Percentiles rank a stretch among this genome's conserved stretches.
These are phyloP conservation scores for Xerus rutilus DNA, from an alignment of 2,797 vertebrate species.

Conservation along the genomic window DNA sequence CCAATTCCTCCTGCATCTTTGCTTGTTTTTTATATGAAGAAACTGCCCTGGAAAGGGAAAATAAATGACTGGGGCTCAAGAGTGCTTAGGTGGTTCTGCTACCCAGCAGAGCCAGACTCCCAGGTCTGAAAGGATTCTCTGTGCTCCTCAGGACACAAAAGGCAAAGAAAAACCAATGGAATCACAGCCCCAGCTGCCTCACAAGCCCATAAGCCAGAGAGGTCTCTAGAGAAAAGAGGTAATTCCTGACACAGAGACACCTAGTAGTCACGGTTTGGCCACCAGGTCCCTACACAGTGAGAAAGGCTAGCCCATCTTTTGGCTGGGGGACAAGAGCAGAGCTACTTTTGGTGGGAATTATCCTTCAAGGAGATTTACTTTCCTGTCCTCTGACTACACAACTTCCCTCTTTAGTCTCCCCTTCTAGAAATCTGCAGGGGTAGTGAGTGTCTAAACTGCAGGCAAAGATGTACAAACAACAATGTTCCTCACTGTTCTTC, in stretches of 20 bases:
- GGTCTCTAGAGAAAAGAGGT: slow-evolving; percentile 40
- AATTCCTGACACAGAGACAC: background rate
- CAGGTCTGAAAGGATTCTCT: background rate
- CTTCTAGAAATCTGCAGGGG: background rate
- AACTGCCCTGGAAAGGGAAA: background rate
- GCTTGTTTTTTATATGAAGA: slow-evolving; percentile 39
- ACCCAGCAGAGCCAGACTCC: background rate
- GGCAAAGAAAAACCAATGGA: background rate
- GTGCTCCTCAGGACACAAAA: background rate
- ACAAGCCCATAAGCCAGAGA: background rate
- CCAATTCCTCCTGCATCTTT: background rate
- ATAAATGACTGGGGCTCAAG: background rate
- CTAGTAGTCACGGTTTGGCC: background rate
- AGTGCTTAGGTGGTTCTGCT: background rate
- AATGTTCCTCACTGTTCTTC: background rate
- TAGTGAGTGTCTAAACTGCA: background rate
- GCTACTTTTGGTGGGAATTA: slow-evolving; percentile 16
- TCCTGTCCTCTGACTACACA: background rate
- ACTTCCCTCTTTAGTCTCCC: background rate
- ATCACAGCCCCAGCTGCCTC: background rate
- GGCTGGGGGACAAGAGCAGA: background rate
- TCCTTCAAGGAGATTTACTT: slow-evolving; percentile 18
- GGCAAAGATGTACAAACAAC: background rate
- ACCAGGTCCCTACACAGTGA: background rate
- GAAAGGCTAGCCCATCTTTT: background rate